Conservation (phyloP, 2,797 vertebrate species). For the Enteromius mattozi region DNA sequence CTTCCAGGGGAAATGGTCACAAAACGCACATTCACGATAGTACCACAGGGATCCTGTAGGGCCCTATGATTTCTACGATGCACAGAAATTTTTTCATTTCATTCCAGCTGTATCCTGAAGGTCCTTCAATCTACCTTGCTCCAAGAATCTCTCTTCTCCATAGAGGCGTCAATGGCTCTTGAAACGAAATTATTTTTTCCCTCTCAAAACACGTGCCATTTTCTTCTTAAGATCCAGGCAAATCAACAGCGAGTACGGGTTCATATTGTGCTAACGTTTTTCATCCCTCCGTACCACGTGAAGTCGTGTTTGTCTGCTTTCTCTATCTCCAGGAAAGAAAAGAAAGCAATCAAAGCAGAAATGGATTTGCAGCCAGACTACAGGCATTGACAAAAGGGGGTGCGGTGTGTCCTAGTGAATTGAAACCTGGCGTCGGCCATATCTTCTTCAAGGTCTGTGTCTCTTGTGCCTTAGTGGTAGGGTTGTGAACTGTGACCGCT, state of each 20-base stretch:
- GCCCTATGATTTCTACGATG: neutral
- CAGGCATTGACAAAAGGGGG: constrained; percentile 34
- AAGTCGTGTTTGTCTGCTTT: constrained; percentile 36
- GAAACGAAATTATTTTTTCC: neutral
- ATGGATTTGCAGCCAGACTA: constrained; percentile 61
- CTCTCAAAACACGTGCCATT: neutral
- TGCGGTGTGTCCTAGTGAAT: constrained; percentile 57
- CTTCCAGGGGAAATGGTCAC: neutral
- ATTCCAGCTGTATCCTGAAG: neutral
- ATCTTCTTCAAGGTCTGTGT: constrained; percentile 61
- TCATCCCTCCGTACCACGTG: constrained; percentile 14
- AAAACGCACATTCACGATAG: neutral
- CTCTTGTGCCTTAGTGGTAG: constrained; percentile 60
- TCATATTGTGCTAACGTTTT: constrained; percentile 28
- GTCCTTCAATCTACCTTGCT: neutral
- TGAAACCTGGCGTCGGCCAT: constrained; percentile 60
- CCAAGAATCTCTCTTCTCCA: neutral
- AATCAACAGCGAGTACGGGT: neutral
- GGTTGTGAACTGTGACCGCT: constrained; percentile 68
- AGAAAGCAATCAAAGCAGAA: constrained; percentile 72
- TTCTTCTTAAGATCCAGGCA: constrained; percentile 3
- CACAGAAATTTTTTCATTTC: neutral
- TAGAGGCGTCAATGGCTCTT: neutral
- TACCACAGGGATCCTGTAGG: neutral
- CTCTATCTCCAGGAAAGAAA: constrained; percentile 59